phyloP scores from a whole-genome alignment of 2,113 vertebrate genomes.

The Reinhardtius hippoglossoides region DNA sequence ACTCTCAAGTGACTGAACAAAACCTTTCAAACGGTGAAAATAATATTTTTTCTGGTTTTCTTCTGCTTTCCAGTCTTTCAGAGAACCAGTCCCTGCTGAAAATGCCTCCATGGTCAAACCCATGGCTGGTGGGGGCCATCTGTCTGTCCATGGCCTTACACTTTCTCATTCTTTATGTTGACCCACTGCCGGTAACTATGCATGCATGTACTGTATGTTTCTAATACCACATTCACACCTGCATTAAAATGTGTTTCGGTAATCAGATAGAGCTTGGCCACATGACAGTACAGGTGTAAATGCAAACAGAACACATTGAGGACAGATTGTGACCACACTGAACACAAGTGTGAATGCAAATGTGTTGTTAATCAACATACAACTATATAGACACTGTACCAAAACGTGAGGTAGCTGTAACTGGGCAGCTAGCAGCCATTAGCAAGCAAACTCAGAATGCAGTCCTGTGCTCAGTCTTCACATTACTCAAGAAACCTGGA shows the following conservation, averaged over 20 bases:
- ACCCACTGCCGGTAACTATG: conserved; percentile 82
- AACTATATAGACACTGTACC: no score
- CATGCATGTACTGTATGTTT: not conserved
- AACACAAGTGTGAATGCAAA: no score
- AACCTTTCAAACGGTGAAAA: not conserved
- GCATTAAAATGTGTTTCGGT: not conserved
- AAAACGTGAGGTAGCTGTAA: no score
- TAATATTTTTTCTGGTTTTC: not conserved
- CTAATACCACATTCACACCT: not conserved
- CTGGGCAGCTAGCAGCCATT: no score
- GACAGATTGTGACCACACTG: no score
- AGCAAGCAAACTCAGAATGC: no score
- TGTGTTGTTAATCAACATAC: no score
- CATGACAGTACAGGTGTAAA: not conserved
- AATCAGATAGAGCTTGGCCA: not conserved
- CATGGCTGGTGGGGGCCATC: conserved; percentile 85
- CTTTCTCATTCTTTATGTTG: conserved; percentile 86
- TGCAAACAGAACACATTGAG: no score
- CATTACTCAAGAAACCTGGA: no score
- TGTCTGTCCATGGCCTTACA: conserved; percentile 86
- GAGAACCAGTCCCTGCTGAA: conserved; percentile 86
- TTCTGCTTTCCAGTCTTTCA: conserved; percentile 74
- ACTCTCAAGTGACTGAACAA: not conserved
- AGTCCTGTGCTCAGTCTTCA: no score
- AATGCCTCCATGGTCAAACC: conserved; percentile 87